Percentiles rank a stretch among this genome's conserved stretches.
These are phyloP conservation scores for Stramonita haemastoma DNA, from an alignment of 2,888 invertebrate genomes.

Conservation along the genomic window DNA sequence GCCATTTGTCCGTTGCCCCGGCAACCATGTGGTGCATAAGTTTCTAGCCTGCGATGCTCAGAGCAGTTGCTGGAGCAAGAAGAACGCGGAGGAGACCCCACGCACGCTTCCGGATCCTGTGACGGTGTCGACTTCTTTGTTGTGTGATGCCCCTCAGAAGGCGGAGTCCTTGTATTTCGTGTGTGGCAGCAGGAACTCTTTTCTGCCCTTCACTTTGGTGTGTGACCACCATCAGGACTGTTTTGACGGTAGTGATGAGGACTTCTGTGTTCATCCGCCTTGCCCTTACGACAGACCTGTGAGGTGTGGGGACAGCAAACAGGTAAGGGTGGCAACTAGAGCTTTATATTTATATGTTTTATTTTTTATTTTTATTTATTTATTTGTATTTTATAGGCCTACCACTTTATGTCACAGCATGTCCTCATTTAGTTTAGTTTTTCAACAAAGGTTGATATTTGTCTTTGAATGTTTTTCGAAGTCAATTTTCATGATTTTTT, in stretches of 20 bases:
- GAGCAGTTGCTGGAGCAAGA: neutral
- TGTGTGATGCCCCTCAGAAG: neutral
- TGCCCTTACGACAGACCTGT: neutral
- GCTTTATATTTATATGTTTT: too few relatives aligned
- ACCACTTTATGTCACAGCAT: too few relatives aligned
- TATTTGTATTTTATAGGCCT: too few relatives aligned
- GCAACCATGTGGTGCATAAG: neutral
- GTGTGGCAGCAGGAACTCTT: neutral
- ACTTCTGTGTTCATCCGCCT: conserved; percentile 14
- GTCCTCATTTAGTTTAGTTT: too few relatives aligned
- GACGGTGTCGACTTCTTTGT: neutral
- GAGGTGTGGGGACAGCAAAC: neutral
- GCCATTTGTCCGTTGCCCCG: neutral
- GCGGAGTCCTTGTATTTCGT: neutral
- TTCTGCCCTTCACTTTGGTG: neutral
- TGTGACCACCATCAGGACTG: neutral
- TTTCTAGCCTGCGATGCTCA: neutral
- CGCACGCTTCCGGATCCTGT: neutral
- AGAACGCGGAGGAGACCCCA: neutral
- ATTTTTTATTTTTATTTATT: too few relatives aligned
- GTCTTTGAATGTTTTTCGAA: too few relatives aligned
- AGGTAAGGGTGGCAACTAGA: neutral
- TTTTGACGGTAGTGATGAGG: conserved; percentile 18
- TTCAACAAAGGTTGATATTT: too few relatives aligned
- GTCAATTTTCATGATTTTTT: too few relatives aligned